phyloP scores from a whole-genome alignment of 2,888 invertebrate species.

The Stenotaenia linearis region DNA sequence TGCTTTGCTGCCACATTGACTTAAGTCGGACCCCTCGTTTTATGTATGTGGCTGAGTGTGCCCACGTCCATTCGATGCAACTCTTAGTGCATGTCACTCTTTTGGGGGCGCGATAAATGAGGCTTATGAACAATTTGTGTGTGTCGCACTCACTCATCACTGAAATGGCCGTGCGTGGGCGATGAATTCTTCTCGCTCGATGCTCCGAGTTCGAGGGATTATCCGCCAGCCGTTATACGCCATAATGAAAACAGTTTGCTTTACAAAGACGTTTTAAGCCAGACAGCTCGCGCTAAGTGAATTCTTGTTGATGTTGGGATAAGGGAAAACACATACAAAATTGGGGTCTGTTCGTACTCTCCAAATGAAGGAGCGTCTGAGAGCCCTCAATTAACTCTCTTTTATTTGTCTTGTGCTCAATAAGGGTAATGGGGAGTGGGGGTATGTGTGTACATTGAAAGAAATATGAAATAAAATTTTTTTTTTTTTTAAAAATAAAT shows the following conservation, averaged over 20 bases:
- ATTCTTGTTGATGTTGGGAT: constrained; percentile 19
- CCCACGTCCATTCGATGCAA: constrained; percentile 17
- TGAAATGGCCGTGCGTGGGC: constrained; percentile 6
- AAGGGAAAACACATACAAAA: neutral
- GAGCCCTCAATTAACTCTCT: neutral
- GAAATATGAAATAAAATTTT: neutral
- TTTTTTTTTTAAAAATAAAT: neutral
- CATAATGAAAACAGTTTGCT: constrained; percentile 24
- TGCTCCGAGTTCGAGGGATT: constrained; percentile 3
- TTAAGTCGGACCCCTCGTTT: neutral
- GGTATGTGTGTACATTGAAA: neutral
- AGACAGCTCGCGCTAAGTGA: constrained; percentile 12
- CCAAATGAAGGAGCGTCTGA: neutral
- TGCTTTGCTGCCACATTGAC: neutral
- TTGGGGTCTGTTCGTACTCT: neutral
- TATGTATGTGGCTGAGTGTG: constrained; percentile 18
- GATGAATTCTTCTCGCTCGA: constrained; percentile 6
- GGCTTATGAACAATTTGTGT: constrained; percentile 26
- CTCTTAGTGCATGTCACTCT: constrained; percentile 17
- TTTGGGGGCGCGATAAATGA: constrained; percentile 24
- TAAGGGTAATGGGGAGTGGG: too few relatives aligned
- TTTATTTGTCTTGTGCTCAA: neutral
- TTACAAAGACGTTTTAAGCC: constrained; percentile 24
- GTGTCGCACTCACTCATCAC: constrained; percentile 26
- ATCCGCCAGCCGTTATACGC: constrained; percentile 13